Conservation (phyloP, 2,797 vertebrate genomes). For the Champsocephalus gunnari region DNA sequence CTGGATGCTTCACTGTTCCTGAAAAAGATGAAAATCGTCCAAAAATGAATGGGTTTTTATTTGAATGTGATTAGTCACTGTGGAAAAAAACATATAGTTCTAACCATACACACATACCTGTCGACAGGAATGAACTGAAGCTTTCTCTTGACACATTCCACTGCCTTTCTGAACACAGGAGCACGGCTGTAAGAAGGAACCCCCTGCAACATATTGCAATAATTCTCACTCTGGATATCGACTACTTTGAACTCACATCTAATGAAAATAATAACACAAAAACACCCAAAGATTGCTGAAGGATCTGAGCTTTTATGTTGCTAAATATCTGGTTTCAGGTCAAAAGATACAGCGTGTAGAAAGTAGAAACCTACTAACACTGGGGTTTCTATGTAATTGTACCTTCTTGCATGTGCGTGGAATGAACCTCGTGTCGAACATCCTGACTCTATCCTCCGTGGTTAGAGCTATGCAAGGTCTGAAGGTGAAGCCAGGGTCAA, state of each 20-base stretch:
- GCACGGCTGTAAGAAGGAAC: background rate
- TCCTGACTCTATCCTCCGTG: constrained; percentile 67
- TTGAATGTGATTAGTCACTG: background rate
- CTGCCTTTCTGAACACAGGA: constrained; percentile 10
- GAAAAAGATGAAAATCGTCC: constrained; percentile 40
- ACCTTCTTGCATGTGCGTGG: constrained; percentile 69
- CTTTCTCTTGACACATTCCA: constrained; percentile 72
- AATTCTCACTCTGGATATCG: background rate
- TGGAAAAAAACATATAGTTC: background rate
- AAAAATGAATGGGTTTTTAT: background rate
- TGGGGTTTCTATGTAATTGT: constrained; percentile 23
- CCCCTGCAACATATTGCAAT: constrained; percentile 52
- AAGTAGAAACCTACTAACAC: too few species aligned
- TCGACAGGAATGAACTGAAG: constrained; percentile 72
- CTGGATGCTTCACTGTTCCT: constrained; percentile 36
- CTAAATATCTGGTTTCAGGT: background rate
- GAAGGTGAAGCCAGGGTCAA: constrained; percentile 74
- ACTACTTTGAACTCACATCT: background rate
- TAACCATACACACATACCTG: constrained; percentile 51
- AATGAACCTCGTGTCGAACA: constrained; percentile 49
- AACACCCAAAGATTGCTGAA: background rate
- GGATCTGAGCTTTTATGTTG: background rate
- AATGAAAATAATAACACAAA: background rate
- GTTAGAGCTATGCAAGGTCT: constrained; percentile 74
- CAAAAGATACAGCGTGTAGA: background rate